Evolutionary conservation across 2,888 invertebrate species (phyloP), one percentile per base, ranked within the genome.

Genomic region (Brachypterus glaber): DNA sequence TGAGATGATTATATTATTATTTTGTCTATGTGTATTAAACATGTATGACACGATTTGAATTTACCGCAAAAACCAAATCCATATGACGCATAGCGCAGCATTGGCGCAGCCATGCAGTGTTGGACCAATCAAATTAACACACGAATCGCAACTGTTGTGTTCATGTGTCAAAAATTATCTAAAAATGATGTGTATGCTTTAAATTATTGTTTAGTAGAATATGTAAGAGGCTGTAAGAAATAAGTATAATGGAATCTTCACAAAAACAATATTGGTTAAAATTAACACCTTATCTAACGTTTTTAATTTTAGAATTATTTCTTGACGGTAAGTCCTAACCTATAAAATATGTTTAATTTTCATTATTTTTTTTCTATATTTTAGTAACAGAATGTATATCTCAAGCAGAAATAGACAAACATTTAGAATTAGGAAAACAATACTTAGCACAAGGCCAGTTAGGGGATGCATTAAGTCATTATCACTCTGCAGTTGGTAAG

Each of bases 401-500:
- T 37, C 77, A 77, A 56, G 71, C 77, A 34, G 93, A 95, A 67
- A 83, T 95, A 45, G 85, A 90, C 56, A 85, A 82, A 59, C 96
- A 98, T 71, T 72, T 98, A 64, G 91, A 96, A 63, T 70, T 92
- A 64, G 98, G 97, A 1, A 86, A 84, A 60, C 83, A 90, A 60
- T 84, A 93, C 65, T 70, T 98, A 54, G 85, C 90, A 26, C 80
- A 82, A 49, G 95, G 96, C 18, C 93, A 97, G 64, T 76, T 96
- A 46, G 82, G 89, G 31, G 97, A 98, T 70, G 97, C 98, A 7
- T 68, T 99, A 33, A 86, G 90, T 42, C 96, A 98, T 64, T 98
- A 93, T 68, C 96, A 98, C 72, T 88, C 91, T 44, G 98, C 97
- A 52, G 90, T 98, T 53, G 95, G 89, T 88, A 62, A 73, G 81